Conservation (phyloP, 2,797 vertebrate genomes). For the Cyclopterus lumpus region DNA sequence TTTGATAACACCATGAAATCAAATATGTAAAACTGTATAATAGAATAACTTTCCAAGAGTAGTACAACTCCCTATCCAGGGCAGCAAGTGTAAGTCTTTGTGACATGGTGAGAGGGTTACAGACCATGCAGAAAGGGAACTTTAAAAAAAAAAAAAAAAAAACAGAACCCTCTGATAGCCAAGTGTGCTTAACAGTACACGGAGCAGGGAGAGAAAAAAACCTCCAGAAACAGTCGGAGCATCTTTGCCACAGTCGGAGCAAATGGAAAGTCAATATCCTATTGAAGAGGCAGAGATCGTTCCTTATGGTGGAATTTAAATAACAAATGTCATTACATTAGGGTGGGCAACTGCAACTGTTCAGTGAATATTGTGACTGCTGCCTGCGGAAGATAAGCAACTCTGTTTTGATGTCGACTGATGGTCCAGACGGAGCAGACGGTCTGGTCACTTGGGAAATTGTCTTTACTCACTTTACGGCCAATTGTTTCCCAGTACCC, state of each 20-base stretch:
- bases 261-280: conserved; percentile 63
- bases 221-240: conserved; percentile 29
- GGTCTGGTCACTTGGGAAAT: conserved; percentile 42
- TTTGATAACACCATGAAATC: neutral
- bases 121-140: neutral
- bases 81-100: neutral
- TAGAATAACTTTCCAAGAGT: neutral
- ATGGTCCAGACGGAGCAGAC: conserved; percentile 53
- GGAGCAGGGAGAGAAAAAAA: conserved; percentile 3
- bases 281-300: conserved; percentile 56
- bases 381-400: conserved; percentile 72
- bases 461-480: conserved; percentile 45
- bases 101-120: conserved; percentile 3
- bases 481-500: conserved; percentile 62
- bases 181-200: conserved; percentile 28
- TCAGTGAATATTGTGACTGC: conserved; percentile 60
- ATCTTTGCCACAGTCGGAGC: conserved; percentile 32
- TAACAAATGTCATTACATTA: conserved; percentile 71
- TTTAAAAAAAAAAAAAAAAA: conserved; percentile 10
- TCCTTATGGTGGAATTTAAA: conserved; percentile 68
- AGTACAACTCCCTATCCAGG: neutral
- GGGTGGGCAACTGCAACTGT: conserved; percentile 58
- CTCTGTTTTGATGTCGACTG: conserved; percentile 55
- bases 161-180: neutral
- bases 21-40: neutral